Evolutionary conservation across 1,140 invertebrate genomes (phyloP).

Genomic region (Mylabris phalerata): DNA sequence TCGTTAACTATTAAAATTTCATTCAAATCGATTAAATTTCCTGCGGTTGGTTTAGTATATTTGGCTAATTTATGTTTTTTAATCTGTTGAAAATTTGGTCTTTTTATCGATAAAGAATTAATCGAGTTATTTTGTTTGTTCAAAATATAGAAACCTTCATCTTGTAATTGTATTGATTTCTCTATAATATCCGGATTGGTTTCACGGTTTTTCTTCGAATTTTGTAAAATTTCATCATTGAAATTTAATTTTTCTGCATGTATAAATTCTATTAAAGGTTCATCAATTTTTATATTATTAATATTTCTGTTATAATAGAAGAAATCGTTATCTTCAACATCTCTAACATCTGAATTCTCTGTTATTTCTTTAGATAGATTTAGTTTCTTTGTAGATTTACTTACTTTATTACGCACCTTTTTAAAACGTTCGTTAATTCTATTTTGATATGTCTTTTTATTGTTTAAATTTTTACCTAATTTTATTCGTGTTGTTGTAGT

Average conservation of each 20-base stretch:
- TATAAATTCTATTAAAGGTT: not conserved
- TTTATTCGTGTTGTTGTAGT: not conserved
- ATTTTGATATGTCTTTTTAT: conserved; percentile 19
- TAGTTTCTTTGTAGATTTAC: conserved; percentile 16
- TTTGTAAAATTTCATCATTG: not conserved
- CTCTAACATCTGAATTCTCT: conserved; percentile 12
- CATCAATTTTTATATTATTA: not conserved
- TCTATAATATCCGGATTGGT: not conserved
- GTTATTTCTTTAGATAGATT: not conserved
- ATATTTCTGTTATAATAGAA: not conserved
- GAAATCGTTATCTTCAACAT: conserved; percentile 15
- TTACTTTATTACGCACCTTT: conserved; percentile 20
- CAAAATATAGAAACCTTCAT: not conserved
- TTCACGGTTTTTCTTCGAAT: not conserved
- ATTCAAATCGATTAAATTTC: conserved; percentile 23
- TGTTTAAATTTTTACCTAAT: conserved; percentile 3
- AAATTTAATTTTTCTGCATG: not conserved
- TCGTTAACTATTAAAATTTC: conserved; percentile 29
- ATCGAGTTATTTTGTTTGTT: conserved; percentile 18
- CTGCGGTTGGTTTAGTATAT: conserved; percentile 10
- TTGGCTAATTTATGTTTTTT: conserved; percentile 2
- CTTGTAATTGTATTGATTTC: not conserved
- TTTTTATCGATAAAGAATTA: conserved; percentile 1
- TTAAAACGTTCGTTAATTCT: conserved; percentile 27
- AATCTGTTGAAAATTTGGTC: conserved; percentile 19